Base-by-base conservation (phyloP, 1,140 invertebrate species). In the Magallana angulata region DNA sequence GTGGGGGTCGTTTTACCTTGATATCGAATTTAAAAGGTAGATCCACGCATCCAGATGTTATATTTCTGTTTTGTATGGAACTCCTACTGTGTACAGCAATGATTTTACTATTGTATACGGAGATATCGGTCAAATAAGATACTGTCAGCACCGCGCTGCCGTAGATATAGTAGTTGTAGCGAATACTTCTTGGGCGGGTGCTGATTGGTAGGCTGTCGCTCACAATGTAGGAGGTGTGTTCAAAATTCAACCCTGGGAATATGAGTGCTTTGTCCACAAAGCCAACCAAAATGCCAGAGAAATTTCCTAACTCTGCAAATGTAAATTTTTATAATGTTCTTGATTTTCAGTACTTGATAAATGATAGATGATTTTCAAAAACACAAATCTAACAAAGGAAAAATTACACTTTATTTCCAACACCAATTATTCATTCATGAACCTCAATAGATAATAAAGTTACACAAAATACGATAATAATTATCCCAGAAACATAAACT, bases 181-280 rank as follows among this genome's bases (percentile, higher is more conserved):
- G 68, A 76, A 76, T 18, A 76, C 68, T 76, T 76, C 68, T 76
- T 18, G 68, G 68, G 12, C 12, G 24, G 12, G 12, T 76, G 68
- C 68, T 76, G 36, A 76, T 30, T 24, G 9, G 68, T 5, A 76
- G 68, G 12, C 24, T 30, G 11, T 76, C 68, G 11, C 68, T 76
- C 68, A 76, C 8, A 3, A 76, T 76, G 11, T 12, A 76, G 18
- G 68, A 76, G 11, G 68, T 76, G 14, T 24, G 68, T 30, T 12
- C 30, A 7, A 11, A 12, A 9, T 76, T 12, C 68, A 76, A 76
- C 12, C 68, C 68, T 11, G 68, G 68, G 36, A 76, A 0, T 5
- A 76, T 11, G 24, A 30, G 4, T 11, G 24, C 11, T 76, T 7
- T 76, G 68, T 76, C 68, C 18, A 76, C 68, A 48, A 48, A 76